These are phyloP conservation scores for Cotesia typhae DNA, from an alignment of 1,140 invertebrate genomes.

Conservation along the genomic window DNA sequence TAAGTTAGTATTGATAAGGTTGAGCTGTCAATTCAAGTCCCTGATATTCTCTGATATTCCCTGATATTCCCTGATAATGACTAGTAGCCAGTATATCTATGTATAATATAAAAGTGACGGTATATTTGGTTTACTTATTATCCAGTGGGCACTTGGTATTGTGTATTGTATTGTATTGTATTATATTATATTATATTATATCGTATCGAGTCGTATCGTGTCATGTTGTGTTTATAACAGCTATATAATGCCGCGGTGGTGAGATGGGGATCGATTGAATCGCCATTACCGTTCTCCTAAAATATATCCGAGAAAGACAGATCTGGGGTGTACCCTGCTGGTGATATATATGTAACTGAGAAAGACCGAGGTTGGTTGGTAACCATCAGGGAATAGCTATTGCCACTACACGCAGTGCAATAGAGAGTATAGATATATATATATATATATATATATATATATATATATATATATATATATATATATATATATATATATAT, in stretches of 20 bases:
- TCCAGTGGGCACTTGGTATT: slow-evolving; percentile 46
- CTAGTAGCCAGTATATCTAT: background rate
- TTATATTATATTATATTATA: too few species aligned
- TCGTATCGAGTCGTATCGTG: background rate
- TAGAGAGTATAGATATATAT: slow-evolving; percentile 25
- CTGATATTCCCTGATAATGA: background rate
- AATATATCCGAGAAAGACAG: slow-evolving; percentile 47
- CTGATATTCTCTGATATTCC: background rate
- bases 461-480: too few species aligned
- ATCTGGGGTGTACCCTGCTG: slow-evolving; percentile 1
- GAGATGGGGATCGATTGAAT: slow-evolving; percentile 58
- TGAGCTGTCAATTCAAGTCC: background rate
- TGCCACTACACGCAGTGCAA: too few species aligned
- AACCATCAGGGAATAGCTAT: too few species aligned
- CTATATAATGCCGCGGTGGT: slow-evolving; percentile 45
- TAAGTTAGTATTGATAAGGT: background rate
- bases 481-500: too few species aligned
- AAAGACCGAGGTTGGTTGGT: too few species aligned
- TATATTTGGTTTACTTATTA: too few species aligned
- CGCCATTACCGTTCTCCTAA: slow-evolving; percentile 53
- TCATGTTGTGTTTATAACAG: slow-evolving; percentile 36
- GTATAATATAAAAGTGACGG: background rate
- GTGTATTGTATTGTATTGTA: slow-evolving; percentile 39
- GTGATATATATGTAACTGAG: too few species aligned
- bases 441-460: too few species aligned